Base-by-base conservation (phyloP, 2,113 vertebrate species). In the Peromyscus californicus region DNA sequence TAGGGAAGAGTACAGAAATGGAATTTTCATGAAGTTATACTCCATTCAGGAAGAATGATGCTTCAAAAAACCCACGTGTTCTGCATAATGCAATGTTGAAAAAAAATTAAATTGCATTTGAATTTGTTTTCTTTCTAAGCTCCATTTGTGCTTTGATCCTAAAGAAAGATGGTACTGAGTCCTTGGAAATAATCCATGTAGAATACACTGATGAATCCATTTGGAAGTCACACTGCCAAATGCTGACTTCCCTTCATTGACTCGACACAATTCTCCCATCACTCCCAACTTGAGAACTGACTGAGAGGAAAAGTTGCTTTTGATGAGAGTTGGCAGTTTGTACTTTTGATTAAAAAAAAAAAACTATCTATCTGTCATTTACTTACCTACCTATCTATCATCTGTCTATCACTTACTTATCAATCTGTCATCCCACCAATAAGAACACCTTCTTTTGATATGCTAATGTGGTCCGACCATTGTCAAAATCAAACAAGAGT, bases 221-320 rank as follows among this genome's bases (percentile, higher is more conserved):
- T 91, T 91, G 83, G 36, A 93, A 96, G 96, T 79, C 69, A 87
- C 17, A 82, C 69, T 84, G 65, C 91, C 96, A 96, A 98, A 89
- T 54, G 31, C 13, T 54, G 74, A 87, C 79, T 94, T 95, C 72
- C 78, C 74, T 33, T 94, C 91, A 96, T 42, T 87, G 95, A 91
- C 86, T 90, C 76, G 4, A 85, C 79, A 94, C 54, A 96, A 94
- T 76, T 72, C 82, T 59, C 31, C 54, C 78, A 89, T 95, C 80
- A 87, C 19, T 89, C n/a, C 39, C 78, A 51, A 31, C 76, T 79
- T 65, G 78, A 42, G 94, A 86, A 80, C 51, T 86, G 63, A 86
- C 19, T 89, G 95, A 42, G 61, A 92, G 78, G 85, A 84, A 59
- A 54, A 74, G 29, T 24, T 91, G 26, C 93, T 93, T 94, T 75